phyloP scores from a whole-genome alignment of 2,113 vertebrate genomes.

The Labeo catla region DNA sequence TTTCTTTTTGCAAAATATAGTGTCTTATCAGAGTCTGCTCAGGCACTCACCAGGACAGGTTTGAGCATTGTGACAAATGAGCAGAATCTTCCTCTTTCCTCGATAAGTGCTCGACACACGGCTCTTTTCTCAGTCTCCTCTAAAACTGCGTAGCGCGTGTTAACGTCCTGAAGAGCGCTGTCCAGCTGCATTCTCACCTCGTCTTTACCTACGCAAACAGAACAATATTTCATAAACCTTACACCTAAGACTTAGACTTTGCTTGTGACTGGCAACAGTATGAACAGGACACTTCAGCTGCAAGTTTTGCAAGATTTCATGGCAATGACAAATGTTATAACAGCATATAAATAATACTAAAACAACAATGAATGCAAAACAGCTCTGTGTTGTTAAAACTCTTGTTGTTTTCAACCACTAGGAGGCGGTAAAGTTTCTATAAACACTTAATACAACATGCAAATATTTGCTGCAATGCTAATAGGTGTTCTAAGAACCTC shows the following conservation, averaged over 20 bases:
- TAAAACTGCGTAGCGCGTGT: slow-evolving; percentile 78
- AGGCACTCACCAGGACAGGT: slow-evolving; percentile 78
- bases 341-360: background rate
- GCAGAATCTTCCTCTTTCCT: slow-evolving; percentile 81
- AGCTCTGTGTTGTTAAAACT: background rate
- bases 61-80: slow-evolving; percentile 80
- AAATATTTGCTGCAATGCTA: slow-evolving; percentile 23
- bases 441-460: slow-evolving; percentile 2
- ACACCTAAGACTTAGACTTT: background rate
- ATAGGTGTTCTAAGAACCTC: background rate
- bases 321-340: background rate
- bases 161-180: slow-evolving; percentile 81
- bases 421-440: slow-evolving; percentile 41
- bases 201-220: slow-evolving; percentile 73
- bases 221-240: background rate
- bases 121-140: slow-evolving; percentile 82
- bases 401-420: slow-evolving; percentile 24
- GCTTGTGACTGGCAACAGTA: background rate
- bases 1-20: background rate
- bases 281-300: too few species aligned
- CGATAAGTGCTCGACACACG: slow-evolving; percentile 77
- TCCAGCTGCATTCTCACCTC: slow-evolving; percentile 79
- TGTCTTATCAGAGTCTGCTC: background rate
- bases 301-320: too few species aligned
- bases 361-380: background rate